Evolutionary conservation across 2,113 vertebrate species (phyloP).

Genomic region (Gambusia affinis): DNA sequence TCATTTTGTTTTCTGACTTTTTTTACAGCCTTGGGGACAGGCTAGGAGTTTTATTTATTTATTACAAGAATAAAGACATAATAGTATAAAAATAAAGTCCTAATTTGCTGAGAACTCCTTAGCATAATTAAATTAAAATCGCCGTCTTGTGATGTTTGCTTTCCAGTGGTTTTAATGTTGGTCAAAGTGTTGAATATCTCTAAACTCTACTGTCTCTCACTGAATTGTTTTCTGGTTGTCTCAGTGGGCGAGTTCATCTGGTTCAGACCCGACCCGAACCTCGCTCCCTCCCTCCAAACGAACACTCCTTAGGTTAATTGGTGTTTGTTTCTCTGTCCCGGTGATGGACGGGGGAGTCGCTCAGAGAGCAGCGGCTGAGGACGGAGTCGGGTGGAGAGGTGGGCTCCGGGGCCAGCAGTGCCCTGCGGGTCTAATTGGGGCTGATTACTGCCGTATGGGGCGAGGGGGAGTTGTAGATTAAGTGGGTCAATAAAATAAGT

Average conservation of each 20-base stretch:
- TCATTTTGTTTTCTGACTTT: too few relatives aligned
- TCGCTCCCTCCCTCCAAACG: not conserved
- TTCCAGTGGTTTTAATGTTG: too few relatives aligned
- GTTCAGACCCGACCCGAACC: not conserved
- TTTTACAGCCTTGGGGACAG: too few relatives aligned
- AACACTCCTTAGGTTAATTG: conserved; percentile 11
- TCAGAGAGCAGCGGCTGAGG: not conserved
- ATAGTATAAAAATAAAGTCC: too few relatives aligned
- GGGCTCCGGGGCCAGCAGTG: not conserved
- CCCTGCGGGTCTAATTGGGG: not conserved
- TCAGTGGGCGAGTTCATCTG: not conserved
- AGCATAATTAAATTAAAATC: too few relatives aligned
- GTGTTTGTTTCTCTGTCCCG: not conserved
- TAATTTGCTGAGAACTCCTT: too few relatives aligned
- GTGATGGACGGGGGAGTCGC: conserved; percentile 8
- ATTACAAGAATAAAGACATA: too few relatives aligned
- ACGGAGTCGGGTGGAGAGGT: not conserved
- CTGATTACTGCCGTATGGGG: not conserved
- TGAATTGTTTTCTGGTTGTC: not conserved
- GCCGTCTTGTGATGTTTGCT: too few relatives aligned
- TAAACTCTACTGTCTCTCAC: not conserved
- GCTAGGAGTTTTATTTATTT: too few relatives aligned
- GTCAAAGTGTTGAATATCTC: not conserved
- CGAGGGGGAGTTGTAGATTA: not conserved
- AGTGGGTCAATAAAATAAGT: conserved; percentile 12